Conservation (phyloP, 2,113 vertebrate genomes). For the Albula goreensis region DNA sequence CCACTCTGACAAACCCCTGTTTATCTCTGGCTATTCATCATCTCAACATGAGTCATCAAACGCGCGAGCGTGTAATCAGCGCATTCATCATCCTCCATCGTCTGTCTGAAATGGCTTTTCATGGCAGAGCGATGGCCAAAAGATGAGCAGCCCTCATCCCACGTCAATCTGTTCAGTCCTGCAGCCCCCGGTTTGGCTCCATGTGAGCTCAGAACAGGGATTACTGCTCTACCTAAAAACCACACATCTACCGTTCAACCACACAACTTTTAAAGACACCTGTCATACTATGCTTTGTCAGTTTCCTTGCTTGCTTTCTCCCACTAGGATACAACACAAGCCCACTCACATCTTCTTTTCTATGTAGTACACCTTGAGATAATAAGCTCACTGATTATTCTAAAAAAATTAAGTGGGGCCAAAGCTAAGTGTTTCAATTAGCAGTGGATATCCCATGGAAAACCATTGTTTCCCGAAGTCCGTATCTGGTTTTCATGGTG, state of each 20-base stretch:
- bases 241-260: neutral
- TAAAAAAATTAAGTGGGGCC: no score
- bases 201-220: neutral
- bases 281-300: neutral
- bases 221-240: neutral
- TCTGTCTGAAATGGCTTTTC: neutral
- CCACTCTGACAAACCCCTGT: slow-evolving; percentile 30
- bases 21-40: slow-evolving; percentile 4
- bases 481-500: no score
- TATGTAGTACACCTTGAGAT: neutral
- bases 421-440: no score
- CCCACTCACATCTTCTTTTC: neutral
- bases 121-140: neutral
- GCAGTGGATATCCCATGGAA: no score
- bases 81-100: slow-evolving; percentile 6
- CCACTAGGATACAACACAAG: neutral
- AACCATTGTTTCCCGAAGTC: no score
- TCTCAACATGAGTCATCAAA: neutral
- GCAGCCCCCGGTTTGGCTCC: neutral
- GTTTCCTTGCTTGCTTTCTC: neutral
- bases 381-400: no score
- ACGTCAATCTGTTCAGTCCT: neutral
- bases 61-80: neutral
- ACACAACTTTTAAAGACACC: neutral
- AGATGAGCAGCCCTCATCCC: neutral